A percentile compares a stretch with the other conserved stretches of the same genome.
Conservation (phyloP, 2,888 invertebrate genomes). For the Tipula lateralis region DNA sequence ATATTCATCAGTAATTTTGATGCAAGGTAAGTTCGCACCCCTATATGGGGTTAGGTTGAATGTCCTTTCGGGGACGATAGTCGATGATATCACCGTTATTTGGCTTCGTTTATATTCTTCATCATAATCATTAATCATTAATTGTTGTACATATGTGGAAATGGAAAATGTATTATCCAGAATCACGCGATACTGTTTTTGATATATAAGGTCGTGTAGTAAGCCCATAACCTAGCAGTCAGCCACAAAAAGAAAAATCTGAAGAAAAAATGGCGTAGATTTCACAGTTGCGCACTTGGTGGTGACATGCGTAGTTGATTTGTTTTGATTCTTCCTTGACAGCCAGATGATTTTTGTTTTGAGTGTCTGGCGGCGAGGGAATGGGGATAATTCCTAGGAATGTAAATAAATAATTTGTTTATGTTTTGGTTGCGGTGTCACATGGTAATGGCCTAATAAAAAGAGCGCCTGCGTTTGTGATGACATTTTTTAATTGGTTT, state of each 20-base stretch:
- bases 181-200: not conserved
- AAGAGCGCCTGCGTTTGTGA: not conserved
- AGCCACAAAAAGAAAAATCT: not conserved
- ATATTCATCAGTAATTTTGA: conserved; percentile 46
- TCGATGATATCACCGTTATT: not conserved
- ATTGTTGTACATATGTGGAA: not conserved
- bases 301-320: not conserved
- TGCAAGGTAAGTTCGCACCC: conserved; percentile 37
- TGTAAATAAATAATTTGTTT: not conserved
- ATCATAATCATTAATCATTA: not conserved
- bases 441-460: not conserved
- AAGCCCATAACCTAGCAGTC: not conserved
- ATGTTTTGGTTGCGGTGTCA: not conserved
- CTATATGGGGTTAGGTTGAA: not conserved
- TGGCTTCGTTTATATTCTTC: not conserved
- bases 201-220: not conserved
- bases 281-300: not conserved
- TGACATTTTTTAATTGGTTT: not conserved
- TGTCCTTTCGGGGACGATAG: not conserved
- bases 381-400: not conserved
- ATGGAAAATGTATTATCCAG: not conserved
- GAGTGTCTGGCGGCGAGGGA: not conserved
- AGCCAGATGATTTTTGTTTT: not conserved
- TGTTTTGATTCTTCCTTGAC: not conserved
- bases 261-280: not conserved